Percentiles rank a stretch among this genome's conserved stretches.
phyloP scores from a whole-genome alignment of 2,888 invertebrate genomes.

The Erebia epiphron region DNA sequence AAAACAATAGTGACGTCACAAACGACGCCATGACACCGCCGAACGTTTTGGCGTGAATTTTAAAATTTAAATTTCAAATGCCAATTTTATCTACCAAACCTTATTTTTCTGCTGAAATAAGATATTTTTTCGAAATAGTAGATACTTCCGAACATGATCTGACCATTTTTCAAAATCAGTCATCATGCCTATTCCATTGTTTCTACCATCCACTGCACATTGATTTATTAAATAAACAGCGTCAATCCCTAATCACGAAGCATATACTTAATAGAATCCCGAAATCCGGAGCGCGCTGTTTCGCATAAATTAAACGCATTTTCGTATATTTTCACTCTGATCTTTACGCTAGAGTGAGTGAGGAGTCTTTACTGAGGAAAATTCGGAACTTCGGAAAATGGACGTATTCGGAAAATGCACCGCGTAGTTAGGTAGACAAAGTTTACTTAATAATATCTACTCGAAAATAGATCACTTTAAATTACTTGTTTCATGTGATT shows the following conservation, averaged over 20 bases:
- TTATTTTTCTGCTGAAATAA: too few species aligned
- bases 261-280: conserved; percentile 13
- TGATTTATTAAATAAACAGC: conserved; percentile 23
- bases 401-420: background rate
- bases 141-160: too few species aligned
- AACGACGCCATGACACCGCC: too few species aligned
- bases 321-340: conserved; percentile 9
- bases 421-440: background rate
- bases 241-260: conserved; percentile 26
- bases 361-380: background rate
- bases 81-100: too few species aligned
- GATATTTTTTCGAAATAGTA: too few species aligned
- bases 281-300: conserved; percentile 17
- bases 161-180: too few species aligned
- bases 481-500: too few species aligned
- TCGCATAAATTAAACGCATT: conserved; percentile 30
- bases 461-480: background rate
- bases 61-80: too few species aligned
- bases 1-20: too few species aligned
- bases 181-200: too few species aligned
- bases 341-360: conserved; percentile 4
- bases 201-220: background rate
- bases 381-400: background rate
- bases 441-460: background rate
- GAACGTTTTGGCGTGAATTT: too few species aligned